Evolutionary conservation across 92 coral and sea anemone genomes (phyloP).

Genomic region (Muricea muricata): DNA sequence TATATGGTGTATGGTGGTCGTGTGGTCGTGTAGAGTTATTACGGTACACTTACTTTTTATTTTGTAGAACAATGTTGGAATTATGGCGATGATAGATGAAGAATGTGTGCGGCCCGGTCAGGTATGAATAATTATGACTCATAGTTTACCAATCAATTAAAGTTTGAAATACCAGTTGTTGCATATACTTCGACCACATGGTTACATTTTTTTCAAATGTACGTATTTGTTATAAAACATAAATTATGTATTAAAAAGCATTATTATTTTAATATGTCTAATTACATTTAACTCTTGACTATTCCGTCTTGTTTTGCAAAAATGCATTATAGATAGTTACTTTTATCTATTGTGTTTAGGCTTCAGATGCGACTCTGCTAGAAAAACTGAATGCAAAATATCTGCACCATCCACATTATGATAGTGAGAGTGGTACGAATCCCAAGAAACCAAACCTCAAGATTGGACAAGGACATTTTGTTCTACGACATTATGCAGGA

Average conservation of each 20-base stretch:
- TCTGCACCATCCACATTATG: slow-evolving; percentile 84
- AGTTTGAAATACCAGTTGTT: no score
- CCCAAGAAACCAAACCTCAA: slow-evolving; percentile 51
- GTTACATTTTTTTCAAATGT: no score
- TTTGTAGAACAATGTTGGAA: slow-evolving; percentile 84
- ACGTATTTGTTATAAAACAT: no score
- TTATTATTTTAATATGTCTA: no score
- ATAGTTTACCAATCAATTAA: no score
- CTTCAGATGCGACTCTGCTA: slow-evolving; percentile 80
- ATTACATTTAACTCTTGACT: no score
- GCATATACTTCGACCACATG: no score
- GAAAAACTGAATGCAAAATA: slow-evolving; percentile 85
- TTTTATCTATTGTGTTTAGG: slow-evolving; percentile 52
- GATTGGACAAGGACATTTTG: slow-evolving; percentile 78
- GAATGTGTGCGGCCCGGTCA: slow-evolving; percentile 98
- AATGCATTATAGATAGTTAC: not conserved
- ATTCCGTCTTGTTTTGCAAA: no score
- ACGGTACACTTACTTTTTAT: slow-evolving; percentile 13
- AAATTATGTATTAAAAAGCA: no score
- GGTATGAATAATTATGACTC: slow-evolving; percentile 73
- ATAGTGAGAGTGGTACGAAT: slow-evolving; percentile 81
- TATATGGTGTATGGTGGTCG: not conserved
- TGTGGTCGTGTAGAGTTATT: not conserved
- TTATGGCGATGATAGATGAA: slow-evolving; percentile 85
- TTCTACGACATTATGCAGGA: slow-evolving; percentile 94